A percentile compares a stretch with the other conserved stretches of the same genome.
Evolutionary conservation across 2,113 vertebrate genomes (phyloP).

Genomic region (Australoheros scitulus): DNA sequence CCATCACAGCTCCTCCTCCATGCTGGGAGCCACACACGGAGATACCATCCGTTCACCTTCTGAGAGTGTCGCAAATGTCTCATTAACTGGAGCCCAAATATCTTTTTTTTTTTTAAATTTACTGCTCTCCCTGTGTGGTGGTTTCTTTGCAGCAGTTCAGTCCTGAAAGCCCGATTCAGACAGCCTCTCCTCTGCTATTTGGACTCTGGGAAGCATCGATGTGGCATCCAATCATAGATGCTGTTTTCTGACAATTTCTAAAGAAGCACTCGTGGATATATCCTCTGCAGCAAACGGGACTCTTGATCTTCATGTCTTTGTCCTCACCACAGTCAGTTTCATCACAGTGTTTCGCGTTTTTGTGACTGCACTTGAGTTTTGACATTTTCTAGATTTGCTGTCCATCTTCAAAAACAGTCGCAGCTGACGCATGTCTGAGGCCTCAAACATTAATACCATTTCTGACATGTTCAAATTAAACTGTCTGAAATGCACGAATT

Average conservation of each 20-base stretch:
- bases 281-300: not conserved
- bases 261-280: not conserved
- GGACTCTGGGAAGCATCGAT: not conserved
- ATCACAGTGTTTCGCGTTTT: not conserved
- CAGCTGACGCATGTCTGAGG: not conserved
- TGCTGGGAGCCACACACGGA: not conserved
- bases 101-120: not conserved
- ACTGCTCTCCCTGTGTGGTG: not conserved
- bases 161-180: not conserved
- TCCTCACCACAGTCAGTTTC: not conserved
- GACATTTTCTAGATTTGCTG: not conserved
- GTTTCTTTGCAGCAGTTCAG: not conserved
- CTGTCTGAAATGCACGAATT: not conserved
- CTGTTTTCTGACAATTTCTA: not conserved
- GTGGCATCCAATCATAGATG: not conserved
- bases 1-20: not conserved
- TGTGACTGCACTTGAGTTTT: not conserved
- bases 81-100: not conserved
- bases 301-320: too few species aligned
- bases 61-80: not conserved
- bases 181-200: not conserved
- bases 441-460: not conserved
- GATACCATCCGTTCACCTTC: constrained; percentile 12
- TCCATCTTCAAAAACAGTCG: not conserved
- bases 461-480: not conserved